phyloP scores from a whole-genome alignment of 2,113 vertebrate species.

The Sorex fumeus region DNA sequence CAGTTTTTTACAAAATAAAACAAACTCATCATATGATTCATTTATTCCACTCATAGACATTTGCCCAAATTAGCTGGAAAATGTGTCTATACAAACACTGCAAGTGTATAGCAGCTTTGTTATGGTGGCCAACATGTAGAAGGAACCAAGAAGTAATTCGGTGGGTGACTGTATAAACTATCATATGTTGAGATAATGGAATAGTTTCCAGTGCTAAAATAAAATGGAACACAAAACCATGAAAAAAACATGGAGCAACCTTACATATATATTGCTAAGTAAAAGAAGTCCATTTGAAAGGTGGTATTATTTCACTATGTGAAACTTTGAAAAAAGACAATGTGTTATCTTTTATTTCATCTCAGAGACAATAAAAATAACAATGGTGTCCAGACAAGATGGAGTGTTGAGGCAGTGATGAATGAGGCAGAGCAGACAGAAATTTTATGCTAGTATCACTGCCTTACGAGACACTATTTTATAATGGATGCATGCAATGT shows the following conservation, averaged over 20 bases:
- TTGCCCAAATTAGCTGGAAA: too few species aligned
- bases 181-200: neutral
- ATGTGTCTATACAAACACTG: too few species aligned
- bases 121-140: neutral
- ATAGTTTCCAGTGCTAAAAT: neutral
- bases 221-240: neutral
- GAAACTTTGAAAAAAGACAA: neutral
- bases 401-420: neutral
- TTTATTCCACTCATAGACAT: too few species aligned
- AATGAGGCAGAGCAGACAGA: neutral
- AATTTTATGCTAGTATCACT: neutral
- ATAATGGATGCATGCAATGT: too few species aligned
- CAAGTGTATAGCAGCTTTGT: neutral
- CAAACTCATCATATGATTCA: too few species aligned
- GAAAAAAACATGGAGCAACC: neutral
- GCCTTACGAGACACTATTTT: too few species aligned
- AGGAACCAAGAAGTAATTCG: neutral
- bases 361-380: neutral
- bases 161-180: too few species aligned
- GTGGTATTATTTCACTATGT: neutral
- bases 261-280: neutral
- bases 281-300: neutral
- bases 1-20: too few species aligned
- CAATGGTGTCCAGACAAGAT: too few species aligned
- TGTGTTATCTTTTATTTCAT: neutral